phyloP scores from a whole-genome alignment of 2,888 invertebrate genomes.

The Tricholauxania praeusta region DNA sequence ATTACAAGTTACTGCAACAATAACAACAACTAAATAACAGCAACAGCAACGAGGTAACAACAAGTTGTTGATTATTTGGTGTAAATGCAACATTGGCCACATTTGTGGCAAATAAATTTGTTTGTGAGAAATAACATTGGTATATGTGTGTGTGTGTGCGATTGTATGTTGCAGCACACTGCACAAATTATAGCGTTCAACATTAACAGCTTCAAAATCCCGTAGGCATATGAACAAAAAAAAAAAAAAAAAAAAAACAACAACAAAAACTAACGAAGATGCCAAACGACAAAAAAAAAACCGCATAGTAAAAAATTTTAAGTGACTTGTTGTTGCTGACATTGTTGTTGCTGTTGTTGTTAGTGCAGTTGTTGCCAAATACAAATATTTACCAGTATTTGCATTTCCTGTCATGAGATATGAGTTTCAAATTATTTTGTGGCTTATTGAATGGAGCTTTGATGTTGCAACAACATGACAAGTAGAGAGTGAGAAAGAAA shows the following conservation, averaged over 20 bases:
- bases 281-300: background rate
- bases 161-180: conserved; percentile 1
- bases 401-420: conserved; percentile 31
- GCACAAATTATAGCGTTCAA: conserved; percentile 31
- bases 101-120: conserved; percentile 15
- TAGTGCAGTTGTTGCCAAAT: conserved; percentile 13
- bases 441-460: conserved; percentile 25
- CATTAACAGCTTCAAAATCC: conserved; percentile 33
- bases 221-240: conserved; percentile 13
- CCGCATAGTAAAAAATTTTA: background rate
- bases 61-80: conserved; percentile 1
- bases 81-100: conserved; percentile 18
- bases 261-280: background rate
- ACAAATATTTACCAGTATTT: conserved; percentile 23
- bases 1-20: conserved; percentile 1
- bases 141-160: no score
- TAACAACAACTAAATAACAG: conserved; percentile 11
- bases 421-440: conserved; percentile 24
- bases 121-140: no score
- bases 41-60: conserved; percentile 1
- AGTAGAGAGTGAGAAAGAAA: background rate
- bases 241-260: conserved; percentile 1
- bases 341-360: conserved; percentile 10
- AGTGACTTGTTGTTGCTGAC: background rate
- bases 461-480: background rate